Percentiles rank a stretch among this genome's conserved stretches.
phyloP scores from a whole-genome alignment of 2,888 invertebrate species.

The Glaucopsyche alexis region DNA sequence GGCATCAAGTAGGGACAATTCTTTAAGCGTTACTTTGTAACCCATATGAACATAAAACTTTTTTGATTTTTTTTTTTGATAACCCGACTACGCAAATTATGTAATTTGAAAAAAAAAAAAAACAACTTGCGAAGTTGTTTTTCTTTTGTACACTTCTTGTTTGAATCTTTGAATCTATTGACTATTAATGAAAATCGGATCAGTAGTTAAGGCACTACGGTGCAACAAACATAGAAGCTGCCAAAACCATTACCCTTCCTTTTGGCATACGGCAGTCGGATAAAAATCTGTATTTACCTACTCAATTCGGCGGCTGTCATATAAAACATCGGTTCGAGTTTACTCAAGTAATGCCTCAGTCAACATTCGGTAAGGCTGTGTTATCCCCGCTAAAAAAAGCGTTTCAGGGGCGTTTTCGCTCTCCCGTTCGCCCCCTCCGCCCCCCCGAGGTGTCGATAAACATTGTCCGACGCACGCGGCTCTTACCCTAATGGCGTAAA shows the following conservation, averaged over 20 bases:
- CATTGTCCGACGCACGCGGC: constrained; percentile 47
- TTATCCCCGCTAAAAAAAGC: constrained; percentile 39
- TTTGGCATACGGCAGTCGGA: too few relatives aligned
- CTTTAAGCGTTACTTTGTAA: too few relatives aligned
- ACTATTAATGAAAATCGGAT: not conserved
- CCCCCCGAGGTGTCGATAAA: constrained; percentile 47
- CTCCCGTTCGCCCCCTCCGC: constrained; percentile 9
- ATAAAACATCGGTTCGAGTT: constrained; percentile 43
- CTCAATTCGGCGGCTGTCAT: not conserved
- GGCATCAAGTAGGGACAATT: too few relatives aligned
- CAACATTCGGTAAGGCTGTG: constrained; percentile 50
- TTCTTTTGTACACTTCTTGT: too few relatives aligned
- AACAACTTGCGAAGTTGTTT: too few relatives aligned
- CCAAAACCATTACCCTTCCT: too few relatives aligned
- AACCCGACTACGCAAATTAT: not conserved
- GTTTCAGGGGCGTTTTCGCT: constrained; percentile 18
- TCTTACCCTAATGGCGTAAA: constrained; percentile 36
- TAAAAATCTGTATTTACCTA: constrained; percentile 1
- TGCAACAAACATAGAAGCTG: too few relatives aligned
- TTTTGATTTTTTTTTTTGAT: too few relatives aligned
- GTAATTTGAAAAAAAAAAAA: too few relatives aligned
- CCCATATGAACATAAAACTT: too few relatives aligned
- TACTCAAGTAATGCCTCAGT: constrained; percentile 71
- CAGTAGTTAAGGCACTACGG: too few relatives aligned
- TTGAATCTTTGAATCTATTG: too few relatives aligned